Base-by-base conservation (phyloP, 2,113 vertebrate genomes). In the Protobothrops flavoviridis region DNA sequence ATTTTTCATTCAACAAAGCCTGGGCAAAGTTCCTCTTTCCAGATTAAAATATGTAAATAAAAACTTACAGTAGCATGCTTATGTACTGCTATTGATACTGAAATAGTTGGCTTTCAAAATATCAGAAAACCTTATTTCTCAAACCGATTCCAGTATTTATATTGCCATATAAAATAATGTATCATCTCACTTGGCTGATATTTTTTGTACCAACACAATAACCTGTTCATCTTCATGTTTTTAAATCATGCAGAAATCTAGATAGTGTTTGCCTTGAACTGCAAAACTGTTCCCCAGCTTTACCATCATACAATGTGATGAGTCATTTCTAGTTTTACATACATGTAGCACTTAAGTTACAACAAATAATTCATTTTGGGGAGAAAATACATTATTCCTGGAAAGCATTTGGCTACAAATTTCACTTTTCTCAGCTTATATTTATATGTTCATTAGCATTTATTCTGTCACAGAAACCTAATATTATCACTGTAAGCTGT, bases 321-420 rank as follows among this genome's bases (percentile, higher is more conserved):
- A 92, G 91, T 86, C 88, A 90, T 86, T 81, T 85, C 29, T 20
- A 85, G 48, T 21, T 90, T 89, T 57, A 93, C 64, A 93, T 90
- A 93, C 23, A 64, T 50, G n/a, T 21, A 50, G 69, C 12, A 2
- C 43, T 85, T 48, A 89, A 89, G 15, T 92, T 12, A 10, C 85
- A 59, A 90, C 13, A 21, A 55, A 85, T 23, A 50, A 90, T n/a
- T 53, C 20, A 29, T 48, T 92, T 69, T 69, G 0, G 59, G 52
- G 17, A 20, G 39, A 39, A 93, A 50, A 91, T 26, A 11, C 2
- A 0, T 0, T 61, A 43, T 90, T 93, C 89, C 92, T 93, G 61
- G 81, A 87, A 90, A 93, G n/a, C 81, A 90, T 87, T 90, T 53
- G 21, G 29, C 5, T 33, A 45, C 0, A 69, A 52, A 2, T 17